Evolutionary conservation across 2,797 vertebrate species (phyloP).

Genomic region (Oreonectes daqikongensis): DNA sequence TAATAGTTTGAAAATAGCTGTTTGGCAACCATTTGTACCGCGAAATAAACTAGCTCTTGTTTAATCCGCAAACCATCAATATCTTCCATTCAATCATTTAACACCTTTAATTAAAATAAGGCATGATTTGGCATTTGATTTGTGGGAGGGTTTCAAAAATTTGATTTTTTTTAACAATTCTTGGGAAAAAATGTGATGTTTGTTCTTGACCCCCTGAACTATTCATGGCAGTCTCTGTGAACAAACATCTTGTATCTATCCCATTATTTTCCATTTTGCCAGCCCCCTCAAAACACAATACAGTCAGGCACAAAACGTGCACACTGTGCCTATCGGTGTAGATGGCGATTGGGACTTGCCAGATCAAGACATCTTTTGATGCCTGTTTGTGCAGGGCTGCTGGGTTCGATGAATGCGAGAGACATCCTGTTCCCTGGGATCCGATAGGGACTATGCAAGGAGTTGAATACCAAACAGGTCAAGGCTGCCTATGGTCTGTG

Average conservation of each 20-base stretch:
- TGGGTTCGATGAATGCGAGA: conserved; percentile 67
- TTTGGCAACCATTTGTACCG: no score
- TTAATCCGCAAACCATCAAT: background rate
- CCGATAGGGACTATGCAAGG: conserved; percentile 77
- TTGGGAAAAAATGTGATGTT: conserved; percentile 5
- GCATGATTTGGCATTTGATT: background rate
- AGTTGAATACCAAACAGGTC: conserved; percentile 75
- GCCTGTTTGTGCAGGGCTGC: conserved; percentile 65
- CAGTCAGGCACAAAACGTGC: conserved; percentile 8
- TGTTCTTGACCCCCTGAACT: conserved; percentile 33
- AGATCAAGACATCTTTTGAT: conserved; percentile 69
- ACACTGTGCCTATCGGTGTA: conserved; percentile 46
- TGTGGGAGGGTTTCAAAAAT: conserved; percentile 1
- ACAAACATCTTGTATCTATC: conserved; percentile 42
- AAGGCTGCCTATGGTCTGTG: conserved; percentile 79
- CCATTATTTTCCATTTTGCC: conserved; percentile 22
- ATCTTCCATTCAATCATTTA: conserved; percentile 5
- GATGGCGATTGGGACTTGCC: conserved; percentile 57
- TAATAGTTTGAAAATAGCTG: no score
- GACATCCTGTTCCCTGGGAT: conserved; percentile 63
- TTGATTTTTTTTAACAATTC: background rate
- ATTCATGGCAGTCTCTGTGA: conserved; percentile 9
- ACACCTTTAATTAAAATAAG: conserved; percentile 14
- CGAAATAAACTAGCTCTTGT: background rate
- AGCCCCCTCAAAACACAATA: conserved; percentile 36